phyloP scores from a whole-genome alignment of 2,888 invertebrate species.

The Dicyrtoma fusca region DNA sequence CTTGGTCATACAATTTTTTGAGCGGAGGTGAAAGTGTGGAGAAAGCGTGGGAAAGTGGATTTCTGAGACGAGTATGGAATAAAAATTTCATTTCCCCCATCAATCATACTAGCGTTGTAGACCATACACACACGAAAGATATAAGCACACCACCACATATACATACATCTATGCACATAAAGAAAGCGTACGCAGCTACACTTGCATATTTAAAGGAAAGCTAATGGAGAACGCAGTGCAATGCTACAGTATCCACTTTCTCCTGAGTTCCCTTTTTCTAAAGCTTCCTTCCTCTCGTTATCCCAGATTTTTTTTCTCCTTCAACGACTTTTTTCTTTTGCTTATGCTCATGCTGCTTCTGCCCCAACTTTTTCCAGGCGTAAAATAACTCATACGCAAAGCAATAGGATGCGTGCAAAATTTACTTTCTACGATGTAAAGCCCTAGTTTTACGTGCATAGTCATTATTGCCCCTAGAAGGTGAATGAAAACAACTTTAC shows the following conservation, averaged over 20 bases:
- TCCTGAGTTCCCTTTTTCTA: not conserved
- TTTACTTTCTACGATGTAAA: no score
- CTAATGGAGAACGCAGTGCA: not conserved
- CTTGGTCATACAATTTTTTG: constrained; percentile 37
- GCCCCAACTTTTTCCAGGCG: not conserved
- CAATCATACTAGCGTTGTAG: constrained; percentile 39
- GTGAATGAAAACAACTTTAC: no score
- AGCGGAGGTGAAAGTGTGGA: constrained; percentile 19
- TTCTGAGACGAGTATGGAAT: constrained; percentile 38
- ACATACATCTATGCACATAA: not conserved
- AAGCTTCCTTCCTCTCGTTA: constrained; percentile 21
- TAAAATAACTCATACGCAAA: no score
- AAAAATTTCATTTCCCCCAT: constrained; percentile 49
- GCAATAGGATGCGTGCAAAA: no score
- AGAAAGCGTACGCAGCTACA: no score
- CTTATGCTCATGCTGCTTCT: not conserved
- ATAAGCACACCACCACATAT: no score
- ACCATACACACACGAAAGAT: not conserved
- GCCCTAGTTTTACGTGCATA: no score
- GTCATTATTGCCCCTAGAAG: no score
- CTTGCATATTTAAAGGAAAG: not conserved
- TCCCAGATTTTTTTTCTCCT: not conserved
- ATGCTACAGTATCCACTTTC: not conserved
- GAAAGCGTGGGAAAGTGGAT: not conserved
- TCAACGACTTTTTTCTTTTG: not conserved